phyloP scores from a whole-genome alignment of 2,888 invertebrate genomes.

The Caenorhabditis sp. region DNA sequence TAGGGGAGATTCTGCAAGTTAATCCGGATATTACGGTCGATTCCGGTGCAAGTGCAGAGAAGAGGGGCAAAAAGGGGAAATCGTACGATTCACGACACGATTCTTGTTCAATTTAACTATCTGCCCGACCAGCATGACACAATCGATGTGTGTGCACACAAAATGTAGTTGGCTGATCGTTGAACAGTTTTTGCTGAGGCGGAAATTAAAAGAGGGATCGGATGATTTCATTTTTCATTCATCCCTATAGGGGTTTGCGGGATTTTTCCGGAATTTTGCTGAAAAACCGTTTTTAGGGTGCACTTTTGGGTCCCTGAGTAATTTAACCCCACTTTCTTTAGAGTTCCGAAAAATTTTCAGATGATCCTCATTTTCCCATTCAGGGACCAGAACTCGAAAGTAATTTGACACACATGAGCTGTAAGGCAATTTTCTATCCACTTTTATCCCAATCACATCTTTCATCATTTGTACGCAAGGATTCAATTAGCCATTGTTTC shows the following conservation, averaged over 20 bases:
- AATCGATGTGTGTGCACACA: slow-evolving; percentile 33
- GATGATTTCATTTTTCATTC: no score
- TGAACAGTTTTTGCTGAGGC: slow-evolving; percentile 19
- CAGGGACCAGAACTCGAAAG: no score
- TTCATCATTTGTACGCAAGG: not conserved
- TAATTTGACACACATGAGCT: no score
- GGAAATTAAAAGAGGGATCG: not conserved
- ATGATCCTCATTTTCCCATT: no score
- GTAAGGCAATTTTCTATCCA: no score
- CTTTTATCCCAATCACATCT: not conserved
- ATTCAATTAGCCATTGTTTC: slow-evolving; percentile 39
- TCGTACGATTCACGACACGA: no score
- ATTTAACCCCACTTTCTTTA: no score
- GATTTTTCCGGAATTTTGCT: no score
- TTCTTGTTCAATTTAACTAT: not conserved
- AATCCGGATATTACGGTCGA: slow-evolving; percentile 30
- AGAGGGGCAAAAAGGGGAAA: not conserved
- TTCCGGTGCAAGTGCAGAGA: slow-evolving; percentile 27
- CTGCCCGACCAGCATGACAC: not conserved
- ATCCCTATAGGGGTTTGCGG: no score
- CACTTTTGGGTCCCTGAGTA: no score
- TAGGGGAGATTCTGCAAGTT: slow-evolving; percentile 33
- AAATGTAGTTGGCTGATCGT: slow-evolving; percentile 33
- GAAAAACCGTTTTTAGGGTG: no score
- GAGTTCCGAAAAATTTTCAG: no score